Evolutionary conservation across 2,888 invertebrate species (phyloP).

Genomic region (Aproaerema taeniolella): DNA sequence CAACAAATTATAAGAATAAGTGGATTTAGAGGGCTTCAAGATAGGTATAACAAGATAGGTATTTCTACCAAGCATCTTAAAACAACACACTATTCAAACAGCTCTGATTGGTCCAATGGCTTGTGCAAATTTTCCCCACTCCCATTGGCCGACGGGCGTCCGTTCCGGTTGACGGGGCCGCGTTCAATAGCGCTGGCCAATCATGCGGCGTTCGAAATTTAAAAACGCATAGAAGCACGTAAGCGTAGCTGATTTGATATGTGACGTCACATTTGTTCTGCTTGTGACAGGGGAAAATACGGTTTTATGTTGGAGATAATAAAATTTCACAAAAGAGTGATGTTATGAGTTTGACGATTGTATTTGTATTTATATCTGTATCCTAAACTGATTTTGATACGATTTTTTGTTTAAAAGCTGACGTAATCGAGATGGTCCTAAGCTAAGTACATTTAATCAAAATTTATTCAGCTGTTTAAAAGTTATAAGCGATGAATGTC

Average conservation of each 20-base stretch:
- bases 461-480: neutral
- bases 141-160: constrained; percentile 39
- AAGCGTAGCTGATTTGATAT: constrained; percentile 69
- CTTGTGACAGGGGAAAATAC: constrained; percentile 33
- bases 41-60: neutral
- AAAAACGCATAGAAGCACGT: constrained; percentile 60
- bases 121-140: constrained; percentile 17
- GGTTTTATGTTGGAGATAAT: neutral
- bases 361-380: no score
- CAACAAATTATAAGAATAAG: no score
- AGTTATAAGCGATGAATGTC: no score
- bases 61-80: neutral
- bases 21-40: no score
- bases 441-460: neutral
- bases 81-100: neutral
- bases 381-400: neutral
- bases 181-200: constrained; percentile 61
- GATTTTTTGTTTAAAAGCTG: neutral
- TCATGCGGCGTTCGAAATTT: constrained; percentile 62
- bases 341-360: no score
- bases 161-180: constrained; percentile 41
- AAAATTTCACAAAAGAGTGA: no score
- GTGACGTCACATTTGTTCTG: constrained; percentile 64
- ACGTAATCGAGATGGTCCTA: neutral
- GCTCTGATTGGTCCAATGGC: neutral